These are phyloP conservation scores for Lasioglossum malachurum DNA, from an alignment of 2,888 invertebrate genomes.

Conservation along the genomic window DNA sequence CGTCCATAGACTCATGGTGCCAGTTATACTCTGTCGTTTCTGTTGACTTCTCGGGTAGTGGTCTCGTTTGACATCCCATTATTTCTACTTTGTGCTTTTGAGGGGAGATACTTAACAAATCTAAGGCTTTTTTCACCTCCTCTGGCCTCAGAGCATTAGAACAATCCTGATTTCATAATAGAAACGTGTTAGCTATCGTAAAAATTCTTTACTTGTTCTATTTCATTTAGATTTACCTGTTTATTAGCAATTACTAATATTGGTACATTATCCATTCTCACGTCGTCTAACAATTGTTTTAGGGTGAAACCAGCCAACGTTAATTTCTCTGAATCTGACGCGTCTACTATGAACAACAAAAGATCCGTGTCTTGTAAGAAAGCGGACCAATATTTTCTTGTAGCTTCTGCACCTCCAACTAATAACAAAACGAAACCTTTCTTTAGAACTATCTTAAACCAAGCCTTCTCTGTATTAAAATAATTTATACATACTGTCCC, in stretches of 20 bases:
- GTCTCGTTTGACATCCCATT: slow-evolving; percentile 80
- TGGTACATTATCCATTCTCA: slow-evolving; percentile 82
- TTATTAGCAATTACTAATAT: slow-evolving; percentile 84
- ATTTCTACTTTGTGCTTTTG: slow-evolving; percentile 82
- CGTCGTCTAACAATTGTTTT: slow-evolving; percentile 83
- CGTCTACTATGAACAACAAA: slow-evolving; percentile 84
- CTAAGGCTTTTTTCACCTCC: slow-evolving; percentile 82
- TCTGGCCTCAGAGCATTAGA: slow-evolving; percentile 79
- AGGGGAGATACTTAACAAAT: slow-evolving; percentile 82
- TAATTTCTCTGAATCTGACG: slow-evolving; percentile 80
- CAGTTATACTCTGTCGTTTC: slow-evolving; percentile 66
- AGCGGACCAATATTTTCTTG: slow-evolving; percentile 82
- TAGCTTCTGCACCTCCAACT: slow-evolving; percentile 82
- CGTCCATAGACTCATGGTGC: slow-evolving; percentile 75
- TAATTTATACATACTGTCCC: slow-evolving; percentile 80
- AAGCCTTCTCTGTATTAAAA: neutral
- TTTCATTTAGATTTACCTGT: slow-evolving; percentile 75
- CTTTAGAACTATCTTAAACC: neutral
- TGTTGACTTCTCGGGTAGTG: slow-evolving; percentile 66
- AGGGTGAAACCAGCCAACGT: slow-evolving; percentile 80
- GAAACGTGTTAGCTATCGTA: slow-evolving; percentile 13
- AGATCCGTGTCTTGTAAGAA: slow-evolving; percentile 84
- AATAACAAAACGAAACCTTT: slow-evolving; percentile 32
- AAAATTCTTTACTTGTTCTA: neutral
- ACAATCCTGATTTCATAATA: slow-evolving; percentile 76